Evolutionary conservation across 2,113 vertebrate species (phyloP).

Genomic region (Notarius quadriscutis): DNA sequence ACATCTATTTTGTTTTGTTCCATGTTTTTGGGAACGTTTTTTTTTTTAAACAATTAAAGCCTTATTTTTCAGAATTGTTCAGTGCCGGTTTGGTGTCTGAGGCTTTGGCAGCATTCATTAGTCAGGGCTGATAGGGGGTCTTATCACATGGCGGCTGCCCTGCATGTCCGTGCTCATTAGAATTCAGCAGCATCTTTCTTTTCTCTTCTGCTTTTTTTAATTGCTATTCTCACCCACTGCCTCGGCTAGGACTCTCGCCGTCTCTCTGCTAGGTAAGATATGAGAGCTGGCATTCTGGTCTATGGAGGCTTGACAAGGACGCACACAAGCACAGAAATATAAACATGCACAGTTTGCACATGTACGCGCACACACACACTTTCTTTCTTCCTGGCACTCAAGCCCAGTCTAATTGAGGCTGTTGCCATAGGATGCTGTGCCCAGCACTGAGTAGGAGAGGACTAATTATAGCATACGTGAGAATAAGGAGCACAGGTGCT

Average conservation of each 20-base stretch:
- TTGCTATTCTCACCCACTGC: slow-evolving; percentile 40
- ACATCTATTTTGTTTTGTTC: background rate
- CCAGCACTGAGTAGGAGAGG: slow-evolving; percentile 41
- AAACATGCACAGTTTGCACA: background rate
- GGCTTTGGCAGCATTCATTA: slow-evolving; percentile 28
- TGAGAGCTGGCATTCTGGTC: slow-evolving; percentile 28
- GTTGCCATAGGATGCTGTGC: slow-evolving; percentile 52
- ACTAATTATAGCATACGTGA: slow-evolving; percentile 54
- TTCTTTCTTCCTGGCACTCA: slow-evolving; percentile 30
- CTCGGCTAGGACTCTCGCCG: slow-evolving; percentile 22
- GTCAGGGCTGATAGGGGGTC: slow-evolving; percentile 5
- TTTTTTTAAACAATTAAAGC: slow-evolving; percentile 23
- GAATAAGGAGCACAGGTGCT: slow-evolving; percentile 38
- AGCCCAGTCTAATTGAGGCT: slow-evolving; percentile 50
- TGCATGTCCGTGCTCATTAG: slow-evolving; percentile 27
- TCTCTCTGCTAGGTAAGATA: slow-evolving; percentile 29
- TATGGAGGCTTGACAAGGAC: slow-evolving; percentile 35
- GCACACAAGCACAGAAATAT: slow-evolving; percentile 3
- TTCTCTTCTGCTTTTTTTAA: slow-evolving; percentile 30
- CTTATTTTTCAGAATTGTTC: slow-evolving; percentile 3
- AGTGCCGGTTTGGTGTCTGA: background rate
- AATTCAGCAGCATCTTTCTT: slow-evolving; percentile 22
- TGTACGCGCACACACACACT: slow-evolving; percentile 13
- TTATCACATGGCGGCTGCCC: slow-evolving; percentile 35
- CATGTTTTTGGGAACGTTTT: background rate